Evolutionary conservation across 2,113 vertebrate genomes (phyloP), one percentile per base, ranked within the genome.

Genomic region (Reinhardtius hippoglossoides): DNA sequence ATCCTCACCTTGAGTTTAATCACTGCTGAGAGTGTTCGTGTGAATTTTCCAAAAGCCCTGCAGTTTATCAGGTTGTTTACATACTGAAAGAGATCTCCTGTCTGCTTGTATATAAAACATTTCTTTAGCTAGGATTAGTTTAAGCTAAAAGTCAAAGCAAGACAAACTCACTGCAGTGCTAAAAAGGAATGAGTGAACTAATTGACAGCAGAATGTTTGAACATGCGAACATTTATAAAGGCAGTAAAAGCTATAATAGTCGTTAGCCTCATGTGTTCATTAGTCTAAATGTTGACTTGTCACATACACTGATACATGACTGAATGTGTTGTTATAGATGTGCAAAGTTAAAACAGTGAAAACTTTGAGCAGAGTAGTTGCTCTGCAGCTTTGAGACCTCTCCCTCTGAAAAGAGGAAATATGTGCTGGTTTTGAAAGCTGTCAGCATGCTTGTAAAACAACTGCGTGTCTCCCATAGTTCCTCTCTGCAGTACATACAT

Each of bases 401-500:
- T 13, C 57, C 21, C 9, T 18, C 35, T 56, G 42, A 67, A 61
- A 69, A 66, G 72, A 74, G 60, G 55, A 85, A 76, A 46, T 52
- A 60, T 50, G 26, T 3, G 21, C 63, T 42, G 71, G 57, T 75
- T 76, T 67, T 62, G 46, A 82, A 59, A 86, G 74, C 71, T 62
- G 70, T 81, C 76, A 72, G 64, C 44, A 23, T 18, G 52, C 42
- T 69, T 76, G 61, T 71, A 73, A 59, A 83, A 84, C 80, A 84
- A 78, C 57, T 44, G 58, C 18, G 23, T 18, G 21, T 60, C 40
- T 78, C 50, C 55, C 58, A 78, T 62, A 16, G 74, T 35, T 67
- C 58, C 52, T 74, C 61, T 82, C 76, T 71, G 40, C 74, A 84
- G 48, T 56, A 52, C 80, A 80, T 88, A 48, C 74, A 86, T 82